These are phyloP conservation scores for Agonopterix subpropinquella DNA, from an alignment of 2,888 invertebrate genomes.

Conservation along the genomic window DNA sequence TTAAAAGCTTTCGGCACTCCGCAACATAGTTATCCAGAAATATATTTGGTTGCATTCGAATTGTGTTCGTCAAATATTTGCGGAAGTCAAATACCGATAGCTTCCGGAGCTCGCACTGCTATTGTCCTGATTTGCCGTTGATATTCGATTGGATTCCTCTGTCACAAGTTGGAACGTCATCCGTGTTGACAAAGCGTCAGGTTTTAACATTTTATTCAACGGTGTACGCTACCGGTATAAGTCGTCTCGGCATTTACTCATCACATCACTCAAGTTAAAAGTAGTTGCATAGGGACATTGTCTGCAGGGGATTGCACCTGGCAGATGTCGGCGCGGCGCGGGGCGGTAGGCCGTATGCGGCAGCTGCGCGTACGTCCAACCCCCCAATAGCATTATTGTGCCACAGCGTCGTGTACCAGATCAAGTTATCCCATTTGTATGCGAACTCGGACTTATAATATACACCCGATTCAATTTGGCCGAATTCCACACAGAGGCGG, in stretches of 20 bases:
- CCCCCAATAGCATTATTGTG: constrained; percentile 10
- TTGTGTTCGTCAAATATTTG: constrained; percentile 29
- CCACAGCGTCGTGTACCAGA: constrained; percentile 9
- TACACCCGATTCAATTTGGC: constrained; percentile 16
- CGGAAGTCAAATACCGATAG: constrained; percentile 34
- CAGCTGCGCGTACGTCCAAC: constrained; percentile 40
- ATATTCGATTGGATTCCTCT: constrained; percentile 23
- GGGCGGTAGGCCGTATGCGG: constrained; percentile 9
- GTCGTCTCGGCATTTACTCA: neutral
- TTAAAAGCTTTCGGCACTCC: no score
- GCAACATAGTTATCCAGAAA: no score
- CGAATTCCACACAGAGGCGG: constrained; percentile 16
- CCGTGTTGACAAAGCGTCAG: constrained; percentile 2
- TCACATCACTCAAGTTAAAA: no score
- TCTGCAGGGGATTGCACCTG: constrained; percentile 17
- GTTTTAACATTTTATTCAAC: neutral
- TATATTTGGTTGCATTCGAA: constrained; percentile 3
- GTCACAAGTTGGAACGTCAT: neutral
- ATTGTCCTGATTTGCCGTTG: constrained; percentile 6
- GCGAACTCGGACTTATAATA: constrained; percentile 1
- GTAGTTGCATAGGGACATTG: neutral
- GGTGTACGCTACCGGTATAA: neutral
- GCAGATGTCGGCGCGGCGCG: constrained; percentile 23
- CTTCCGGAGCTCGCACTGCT: constrained; percentile 30
- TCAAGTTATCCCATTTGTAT: constrained; percentile 7